A percentile compares a stretch with the other conserved stretches of the same genome.
Evolutionary conservation across 2,113 vertebrate genomes (phyloP).

Genomic region (Psittacara wagleri): DNA sequence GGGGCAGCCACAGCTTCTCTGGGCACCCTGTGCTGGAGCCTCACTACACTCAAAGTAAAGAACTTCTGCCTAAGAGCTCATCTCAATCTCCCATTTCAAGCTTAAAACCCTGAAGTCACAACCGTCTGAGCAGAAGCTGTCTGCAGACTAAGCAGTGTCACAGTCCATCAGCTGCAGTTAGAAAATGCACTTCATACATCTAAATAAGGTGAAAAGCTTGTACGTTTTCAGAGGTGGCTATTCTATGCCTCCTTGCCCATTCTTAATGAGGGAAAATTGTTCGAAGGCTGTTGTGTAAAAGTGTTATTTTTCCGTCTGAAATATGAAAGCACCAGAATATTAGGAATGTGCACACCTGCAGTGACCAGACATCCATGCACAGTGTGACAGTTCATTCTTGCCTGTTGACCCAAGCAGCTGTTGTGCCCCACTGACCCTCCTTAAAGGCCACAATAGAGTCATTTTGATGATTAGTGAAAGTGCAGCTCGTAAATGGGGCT

Average conservation of each 20-base stretch:
- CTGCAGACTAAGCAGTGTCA: background rate
- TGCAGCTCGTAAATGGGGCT: background rate
- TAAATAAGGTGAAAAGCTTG: background rate
- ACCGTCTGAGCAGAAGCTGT: background rate
- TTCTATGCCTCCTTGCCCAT: background rate
- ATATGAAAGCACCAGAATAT: background rate
- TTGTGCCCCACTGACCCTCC: background rate
- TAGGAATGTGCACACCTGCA: background rate
- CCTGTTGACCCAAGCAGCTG: background rate
- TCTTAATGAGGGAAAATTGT: background rate
- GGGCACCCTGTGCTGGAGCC: background rate
- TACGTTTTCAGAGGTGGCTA: background rate
- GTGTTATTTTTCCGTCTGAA: background rate
- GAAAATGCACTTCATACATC: background rate
- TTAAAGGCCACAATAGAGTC: background rate
- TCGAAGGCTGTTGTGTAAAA: background rate
- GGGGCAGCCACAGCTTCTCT: background rate
- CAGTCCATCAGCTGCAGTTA: background rate
- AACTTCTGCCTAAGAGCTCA: background rate
- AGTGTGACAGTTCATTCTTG: background rate
- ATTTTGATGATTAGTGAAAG: background rate
- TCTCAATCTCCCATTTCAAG: background rate
- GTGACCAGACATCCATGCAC: background rate
- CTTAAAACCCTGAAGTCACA: background rate
- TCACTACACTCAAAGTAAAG: background rate